phyloP scores from a whole-genome alignment of 2,797 vertebrate species.

The Poeciliopsis presidionis region DNA sequence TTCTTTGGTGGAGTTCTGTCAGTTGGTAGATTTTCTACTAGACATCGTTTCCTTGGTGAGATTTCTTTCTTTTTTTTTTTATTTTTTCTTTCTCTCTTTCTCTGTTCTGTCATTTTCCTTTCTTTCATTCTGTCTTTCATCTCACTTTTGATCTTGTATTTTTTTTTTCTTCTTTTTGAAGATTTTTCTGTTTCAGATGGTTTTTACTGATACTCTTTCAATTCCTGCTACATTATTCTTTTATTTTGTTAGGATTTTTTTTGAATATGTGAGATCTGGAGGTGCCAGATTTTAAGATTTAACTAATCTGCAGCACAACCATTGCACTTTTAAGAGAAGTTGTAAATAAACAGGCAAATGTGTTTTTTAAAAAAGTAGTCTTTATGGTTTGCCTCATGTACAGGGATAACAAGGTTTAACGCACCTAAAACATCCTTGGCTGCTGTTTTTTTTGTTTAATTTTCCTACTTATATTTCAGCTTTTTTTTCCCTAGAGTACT shows the following conservation, averaged over 20 bases:
- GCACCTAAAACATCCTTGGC: not conserved
- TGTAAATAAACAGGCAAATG: not conserved
- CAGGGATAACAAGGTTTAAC: not conserved
- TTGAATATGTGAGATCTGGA: not conserved
- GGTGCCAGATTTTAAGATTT: not conserved
- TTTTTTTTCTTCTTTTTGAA: not conserved
- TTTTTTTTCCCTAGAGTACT: not conserved
- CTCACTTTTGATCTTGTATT: not conserved
- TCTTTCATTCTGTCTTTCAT: not conserved
- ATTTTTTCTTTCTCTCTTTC: not conserved
- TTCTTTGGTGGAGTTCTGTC: conserved; percentile 93
- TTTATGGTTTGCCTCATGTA: not conserved
- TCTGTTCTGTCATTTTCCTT: not conserved
- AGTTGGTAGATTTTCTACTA: conserved; percentile 96
- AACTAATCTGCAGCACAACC: not conserved
- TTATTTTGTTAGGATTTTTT: not conserved
- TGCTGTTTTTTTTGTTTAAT: not conserved
- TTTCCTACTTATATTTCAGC: not conserved
- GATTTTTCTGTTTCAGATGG: not conserved
- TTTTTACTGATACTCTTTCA: not conserved
- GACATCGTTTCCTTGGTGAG: conserved; percentile 99
- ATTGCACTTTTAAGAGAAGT: not conserved
- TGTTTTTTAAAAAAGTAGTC: not conserved
- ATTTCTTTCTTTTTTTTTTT: not conserved
- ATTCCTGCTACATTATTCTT: not conserved